These are phyloP conservation scores for Meteorus cinctellus DNA, from an alignment of 2,888 invertebrate genomes.

Conservation along the genomic window DNA sequence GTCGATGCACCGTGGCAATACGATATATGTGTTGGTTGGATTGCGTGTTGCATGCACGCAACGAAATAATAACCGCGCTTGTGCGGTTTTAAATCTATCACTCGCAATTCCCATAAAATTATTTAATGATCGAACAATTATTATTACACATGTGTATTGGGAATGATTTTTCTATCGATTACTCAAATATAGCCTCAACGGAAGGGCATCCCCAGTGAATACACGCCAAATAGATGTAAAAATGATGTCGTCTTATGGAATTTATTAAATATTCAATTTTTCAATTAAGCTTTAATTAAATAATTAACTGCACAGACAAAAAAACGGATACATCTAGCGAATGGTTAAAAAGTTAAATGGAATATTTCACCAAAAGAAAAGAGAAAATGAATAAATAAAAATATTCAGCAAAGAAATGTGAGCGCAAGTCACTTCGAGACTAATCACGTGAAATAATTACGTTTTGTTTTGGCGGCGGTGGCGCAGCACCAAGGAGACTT, in stretches of 20 bases:
- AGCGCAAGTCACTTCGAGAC: conserved; percentile 54
- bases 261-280: too few species aligned
- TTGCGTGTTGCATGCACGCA: conserved; percentile 64
- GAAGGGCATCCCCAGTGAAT: too few species aligned
- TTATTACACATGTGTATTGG: not conserved
- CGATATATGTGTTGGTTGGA: conserved; percentile 48
- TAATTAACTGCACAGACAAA: not conserved
- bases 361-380: conserved; percentile 24
- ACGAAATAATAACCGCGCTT: conserved; percentile 62
- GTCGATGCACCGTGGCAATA: conserved; percentile 43
- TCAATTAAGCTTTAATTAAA: not conserved
- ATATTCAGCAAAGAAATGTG: conserved; percentile 16
- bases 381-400: conserved; percentile 29
- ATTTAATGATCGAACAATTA: conserved; percentile 48
- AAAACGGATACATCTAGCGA: not conserved
- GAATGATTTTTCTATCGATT: conserved; percentile 28
- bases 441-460: conserved; percentile 71
- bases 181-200: not conserved
- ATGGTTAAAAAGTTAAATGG: not conserved
- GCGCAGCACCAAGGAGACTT: conserved; percentile 47
- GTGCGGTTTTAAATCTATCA: conserved; percentile 64
- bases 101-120: conserved; percentile 47
- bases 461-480: conserved; percentile 65
- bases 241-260: too few species aligned
- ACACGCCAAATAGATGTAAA: too few species aligned